Percentiles rank a stretch among this genome's conserved stretches.
phyloP scores from a whole-genome alignment of 2,113 vertebrate species.

The Sinocyclocheilus anshuiensis region DNA sequence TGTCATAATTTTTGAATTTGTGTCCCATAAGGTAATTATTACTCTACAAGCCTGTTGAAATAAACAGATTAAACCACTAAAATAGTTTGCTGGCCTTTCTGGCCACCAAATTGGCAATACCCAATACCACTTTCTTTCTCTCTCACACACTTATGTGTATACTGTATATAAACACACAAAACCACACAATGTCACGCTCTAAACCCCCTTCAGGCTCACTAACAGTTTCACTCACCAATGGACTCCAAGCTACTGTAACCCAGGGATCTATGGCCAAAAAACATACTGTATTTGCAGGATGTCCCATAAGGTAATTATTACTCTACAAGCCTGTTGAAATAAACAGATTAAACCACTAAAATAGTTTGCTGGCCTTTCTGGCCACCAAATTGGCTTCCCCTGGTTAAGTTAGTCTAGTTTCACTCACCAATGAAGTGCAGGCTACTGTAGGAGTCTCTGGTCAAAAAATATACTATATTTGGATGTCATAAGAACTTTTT shows the following conservation, averaged over 20 bases:
- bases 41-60: background rate
- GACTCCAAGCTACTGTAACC: background rate
- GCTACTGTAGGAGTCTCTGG: background rate
- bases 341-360: background rate
- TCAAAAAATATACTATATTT: background rate
- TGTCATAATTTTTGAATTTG: background rate
- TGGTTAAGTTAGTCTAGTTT: background rate
- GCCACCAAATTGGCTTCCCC: too few species aligned
- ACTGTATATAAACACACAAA: conserved; percentile 43
- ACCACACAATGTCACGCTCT: background rate
- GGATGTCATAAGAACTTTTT: background rate
- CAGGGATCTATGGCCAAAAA: background rate
- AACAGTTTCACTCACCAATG: background rate
- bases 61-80: background rate
- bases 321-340: background rate
- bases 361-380: background rate
- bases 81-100: background rate
- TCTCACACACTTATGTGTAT: conserved; percentile 16
- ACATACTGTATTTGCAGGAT: background rate
- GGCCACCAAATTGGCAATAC: background rate
- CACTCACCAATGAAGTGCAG: background rate
- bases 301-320: background rate
- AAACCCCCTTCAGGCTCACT: background rate
- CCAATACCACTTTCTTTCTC: conserved; percentile 3
- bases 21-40: background rate